Evolutionary conservation across 53 echinoderm and acorn worm genomes (phyloP).

Genomic region (Temnopleurus reevesii): DNA sequence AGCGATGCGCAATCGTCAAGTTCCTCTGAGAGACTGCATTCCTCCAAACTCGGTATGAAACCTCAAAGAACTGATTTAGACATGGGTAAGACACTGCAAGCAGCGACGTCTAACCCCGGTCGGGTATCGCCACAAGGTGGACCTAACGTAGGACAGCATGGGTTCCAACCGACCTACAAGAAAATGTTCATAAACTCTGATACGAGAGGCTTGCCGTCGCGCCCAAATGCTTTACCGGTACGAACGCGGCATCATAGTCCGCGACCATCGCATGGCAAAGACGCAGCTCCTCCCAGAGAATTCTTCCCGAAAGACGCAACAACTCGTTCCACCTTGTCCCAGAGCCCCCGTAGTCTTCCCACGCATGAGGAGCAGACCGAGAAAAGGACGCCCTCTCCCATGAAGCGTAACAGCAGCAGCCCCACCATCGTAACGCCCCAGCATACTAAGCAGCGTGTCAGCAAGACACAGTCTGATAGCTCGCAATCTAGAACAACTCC

Average conservation of each 20-base stretch:
- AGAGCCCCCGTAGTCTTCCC: constrained; percentile 21
- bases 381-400: constrained; percentile 15
- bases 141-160: constrained; percentile 48
- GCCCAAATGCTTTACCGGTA: constrained; percentile 19
- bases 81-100: constrained; percentile 52
- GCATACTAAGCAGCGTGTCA: constrained; percentile 53
- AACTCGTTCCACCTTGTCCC: constrained; percentile 57
- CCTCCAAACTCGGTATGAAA: constrained; percentile 55
- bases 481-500: constrained; percentile 55
- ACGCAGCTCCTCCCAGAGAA: constrained; percentile 69
- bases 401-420: constrained; percentile 34
- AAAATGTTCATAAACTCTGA: constrained; percentile 57
- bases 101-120: constrained; percentile 26
- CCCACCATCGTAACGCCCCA: constrained; percentile 16
- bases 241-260: constrained; percentile 27
- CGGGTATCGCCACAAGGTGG: constrained; percentile 25
- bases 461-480: constrained; percentile 47
- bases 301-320: constrained; percentile 90
- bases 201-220: constrained; percentile 37
- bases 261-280: constrained; percentile 49
- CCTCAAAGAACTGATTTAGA: constrained; percentile 46
- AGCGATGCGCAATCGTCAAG: constrained; percentile 72
- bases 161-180: constrained; percentile 52
- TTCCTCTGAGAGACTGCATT: constrained; percentile 69
- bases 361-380: background rate